A percentile compares a stretch with the other conserved stretches of the same genome.
These are phyloP conservation scores for Lasioglossum oenotherae DNA, from an alignment of 2,888 invertebrate species.

Conservation along the genomic window DNA sequence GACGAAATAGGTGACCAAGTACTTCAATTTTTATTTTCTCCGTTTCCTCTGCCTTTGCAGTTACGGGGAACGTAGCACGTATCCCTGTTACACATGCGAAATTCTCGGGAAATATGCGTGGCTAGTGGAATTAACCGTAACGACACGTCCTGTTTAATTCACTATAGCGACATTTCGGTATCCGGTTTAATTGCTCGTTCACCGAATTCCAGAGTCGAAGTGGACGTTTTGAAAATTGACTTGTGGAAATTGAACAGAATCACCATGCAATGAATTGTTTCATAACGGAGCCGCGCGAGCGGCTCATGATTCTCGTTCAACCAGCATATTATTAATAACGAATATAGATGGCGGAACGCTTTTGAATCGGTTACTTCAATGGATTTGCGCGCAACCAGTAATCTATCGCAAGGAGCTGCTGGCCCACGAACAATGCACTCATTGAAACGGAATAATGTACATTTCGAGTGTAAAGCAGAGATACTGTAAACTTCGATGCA, in stretches of 20 bases:
- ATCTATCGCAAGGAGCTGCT: constrained; percentile 35
- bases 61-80: neutral
- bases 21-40: neutral
- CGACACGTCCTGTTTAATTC: neutral
- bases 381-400: constrained; percentile 33
- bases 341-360: constrained; percentile 14
- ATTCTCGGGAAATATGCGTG: neutral
- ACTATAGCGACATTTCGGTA: neutral
- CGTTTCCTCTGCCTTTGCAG: neutral
- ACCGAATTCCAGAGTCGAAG: neutral
- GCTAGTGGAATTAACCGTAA: neutral
- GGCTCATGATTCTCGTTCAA: constrained; percentile 17
- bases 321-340: neutral
- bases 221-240: constrained; percentile 8
- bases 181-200: neutral
- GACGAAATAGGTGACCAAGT: neutral
- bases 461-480: constrained; percentile 56
- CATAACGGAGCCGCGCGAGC: neutral
- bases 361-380: constrained; percentile 47
- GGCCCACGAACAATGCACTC: constrained; percentile 43
- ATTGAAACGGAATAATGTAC: constrained; percentile 43
- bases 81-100: neutral
- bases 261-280: constrained; percentile 21
- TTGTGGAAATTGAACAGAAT: neutral
- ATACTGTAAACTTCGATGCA: constrained; percentile 37